Percentiles rank a stretch among this genome's conserved stretches.
Evolutionary conservation across 2,888 invertebrate genomes (phyloP).

Genomic region (Dicranocentrus wangi): DNA sequence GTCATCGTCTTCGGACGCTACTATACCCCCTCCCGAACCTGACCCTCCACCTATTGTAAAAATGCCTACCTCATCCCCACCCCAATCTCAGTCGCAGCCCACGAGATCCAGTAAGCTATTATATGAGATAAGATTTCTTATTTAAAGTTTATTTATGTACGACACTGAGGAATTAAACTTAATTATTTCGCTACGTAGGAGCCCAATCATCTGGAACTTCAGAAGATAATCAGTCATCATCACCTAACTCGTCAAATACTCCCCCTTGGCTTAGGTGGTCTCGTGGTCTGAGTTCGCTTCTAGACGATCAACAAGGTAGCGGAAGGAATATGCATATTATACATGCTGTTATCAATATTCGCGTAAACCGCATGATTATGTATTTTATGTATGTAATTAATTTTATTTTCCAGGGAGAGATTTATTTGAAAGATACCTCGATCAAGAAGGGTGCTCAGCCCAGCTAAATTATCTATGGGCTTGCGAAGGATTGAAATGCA

Average conservation of each 20-base stretch:
- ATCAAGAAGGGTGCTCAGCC: slow-evolving; percentile 77
- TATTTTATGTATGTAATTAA: no score
- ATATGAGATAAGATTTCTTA: background rate
- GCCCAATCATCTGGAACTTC: slow-evolving; percentile 52
- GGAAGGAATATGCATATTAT: no score
- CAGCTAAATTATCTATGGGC: slow-evolving; percentile 95
- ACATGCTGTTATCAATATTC: no score
- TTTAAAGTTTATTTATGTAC: background rate
- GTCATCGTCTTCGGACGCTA: slow-evolving; percentile 58
- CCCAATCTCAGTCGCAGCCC: slow-evolving; percentile 41
- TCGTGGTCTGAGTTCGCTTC: slow-evolving; percentile 85
- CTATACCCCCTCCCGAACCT: slow-evolving; percentile 54
- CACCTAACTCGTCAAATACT: slow-evolving; percentile 73
- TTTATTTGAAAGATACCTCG: slow-evolving; percentile 80
- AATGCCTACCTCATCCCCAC: slow-evolving; percentile 31
- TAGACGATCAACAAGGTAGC: slow-evolving; percentile 89
- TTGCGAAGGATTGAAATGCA: slow-evolving; percentile 81
- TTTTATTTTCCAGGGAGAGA: slow-evolving; percentile 78
- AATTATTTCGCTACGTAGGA: slow-evolving; percentile 27
- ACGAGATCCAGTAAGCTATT: slow-evolving; percentile 39
- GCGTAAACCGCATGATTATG: no score
- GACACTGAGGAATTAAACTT: background rate
- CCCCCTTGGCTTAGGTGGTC: slow-evolving; percentile 93
- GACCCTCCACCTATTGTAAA: slow-evolving; percentile 53
- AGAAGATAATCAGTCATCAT: slow-evolving; percentile 55